Base-by-base conservation (phyloP, 2,113 vertebrate species). In the Dolichallabes microphthalmus region DNA sequence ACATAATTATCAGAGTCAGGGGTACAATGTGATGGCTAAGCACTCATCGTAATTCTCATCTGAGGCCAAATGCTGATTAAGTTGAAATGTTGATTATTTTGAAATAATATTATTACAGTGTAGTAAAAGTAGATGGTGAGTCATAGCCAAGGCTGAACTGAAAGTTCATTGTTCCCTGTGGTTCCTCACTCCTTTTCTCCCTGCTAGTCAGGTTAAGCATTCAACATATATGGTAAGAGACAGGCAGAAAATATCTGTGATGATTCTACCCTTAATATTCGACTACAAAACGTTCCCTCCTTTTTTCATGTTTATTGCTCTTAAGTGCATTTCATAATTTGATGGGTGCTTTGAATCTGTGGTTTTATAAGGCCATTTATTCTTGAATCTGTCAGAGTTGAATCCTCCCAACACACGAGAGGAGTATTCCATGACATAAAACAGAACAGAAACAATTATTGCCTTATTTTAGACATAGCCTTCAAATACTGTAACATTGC, bases 61-160 rank as follows among this genome's bases (percentile, higher is more conserved):
- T 45, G 69, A 25, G 88, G 77, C 84, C 87, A 86, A 85, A 87
- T 79, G 85, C 86, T 80, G 85, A 86, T 86, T 82, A 82, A 35
- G 22, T 63, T 82, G 69, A 86, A 82, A 85, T 64, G 69, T 57
- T 89, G 73, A 88, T 89, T 86, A 79, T 86, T 88, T 85, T 69
- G 63, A 82, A 89, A 88, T 79, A 88, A 81, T 87, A 87, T 87
- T 88, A 76, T 85, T 88, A 8, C 35, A 69, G 30, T 30, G 35
- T 71, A 81, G 88, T 81, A 17, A 80, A 85, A 61, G 73, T 66
- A 39, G 83, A 27, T 58, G 19, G 52, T 78, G 83, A 84, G 63
- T 79, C 86, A 82, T 50, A 63, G 55, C 64, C 39, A 32, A 77
- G 35, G 50, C 53, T 12, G 39, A 82, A 85, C 64, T 80, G 27